Base-by-base conservation (phyloP, 2,888 invertebrate genomes). In the Aproaerema taeniolella region DNA sequence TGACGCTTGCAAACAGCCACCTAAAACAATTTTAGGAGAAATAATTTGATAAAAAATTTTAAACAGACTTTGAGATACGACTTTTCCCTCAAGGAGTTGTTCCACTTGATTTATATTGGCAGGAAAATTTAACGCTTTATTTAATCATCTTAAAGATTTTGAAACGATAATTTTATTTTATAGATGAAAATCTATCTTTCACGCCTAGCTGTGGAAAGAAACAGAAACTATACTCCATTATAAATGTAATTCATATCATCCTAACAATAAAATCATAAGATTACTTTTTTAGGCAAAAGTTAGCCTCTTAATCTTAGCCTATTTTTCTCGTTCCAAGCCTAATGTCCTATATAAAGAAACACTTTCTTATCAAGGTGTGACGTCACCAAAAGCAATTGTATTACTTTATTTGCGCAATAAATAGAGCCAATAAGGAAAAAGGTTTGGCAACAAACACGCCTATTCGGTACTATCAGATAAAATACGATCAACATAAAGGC, bases 1-100 rank as follows among this genome's bases (percentile, higher is more conserved):
- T 78, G 82, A 80, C 81, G 76, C 67, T 62, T 54, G 61, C 67
- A 72, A 80, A 78, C 66, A 70, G 53, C 53, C 53, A 37, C 46
- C 56, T 59, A 49, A 67, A 71, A 71, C 67, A 67, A 72, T 77
- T 67, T 68, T n/a, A 13, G 50, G 50, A 49, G 46, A 53, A 52
- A 49, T 53, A 58, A 61, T 49, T 49, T 50, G 42, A 49, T 49
- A 38, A 56, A 58, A 50, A 42, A 31, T 26, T 47, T 45, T 44
- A 45, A 54, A 56, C 45, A 41, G 44, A 55, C 53, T 53, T 45
- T 9, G 36, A 35, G 37, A 37, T n/a, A 29, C 16, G 34, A 32
- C 33, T 33, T 42, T 42, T 39, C 20, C 17, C 5, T 4, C n/a
- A 24, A n/a, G 25, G 13, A 25, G 24, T 12, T 17, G 10, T 10